A percentile compares a stretch with the other conserved stretches of the same genome.
Evolutionary conservation across 2,888 invertebrate species (phyloP).

Genomic region (Cosmia trapezina): DNA sequence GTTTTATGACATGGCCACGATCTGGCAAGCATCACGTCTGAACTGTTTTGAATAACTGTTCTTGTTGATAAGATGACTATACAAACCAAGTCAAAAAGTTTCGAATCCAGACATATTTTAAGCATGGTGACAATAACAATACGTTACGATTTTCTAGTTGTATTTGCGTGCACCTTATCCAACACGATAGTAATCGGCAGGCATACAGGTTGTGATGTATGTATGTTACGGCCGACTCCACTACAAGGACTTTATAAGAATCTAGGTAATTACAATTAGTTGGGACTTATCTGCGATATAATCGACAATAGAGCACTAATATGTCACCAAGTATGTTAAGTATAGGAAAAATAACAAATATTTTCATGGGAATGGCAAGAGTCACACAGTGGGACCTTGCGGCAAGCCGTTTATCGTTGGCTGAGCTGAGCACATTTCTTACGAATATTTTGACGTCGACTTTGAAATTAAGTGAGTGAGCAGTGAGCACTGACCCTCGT

Average conservation of each 20-base stretch:
- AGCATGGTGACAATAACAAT: conserved; percentile 10
- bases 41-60: conserved; percentile 27
- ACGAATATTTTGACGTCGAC: conserved; percentile 33
- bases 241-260: conserved; percentile 57
- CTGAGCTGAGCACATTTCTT: conserved; percentile 24
- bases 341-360: conserved; percentile 64
- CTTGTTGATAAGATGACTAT: not conserved
- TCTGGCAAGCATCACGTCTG: conserved; percentile 4
- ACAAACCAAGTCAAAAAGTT: not conserved
- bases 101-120: not conserved
- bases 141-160: conserved; percentile 29
- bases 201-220: conserved; percentile 35
- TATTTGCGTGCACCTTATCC: conserved; percentile 29
- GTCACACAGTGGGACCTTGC: conserved; percentile 54
- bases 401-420: conserved; percentile 20
- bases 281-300: conserved; percentile 46
- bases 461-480: conserved; percentile 40
- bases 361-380: conserved; percentile 71
- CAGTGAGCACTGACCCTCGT: conserved; percentile 57
- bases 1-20: conserved; percentile 27
- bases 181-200: conserved; percentile 35
- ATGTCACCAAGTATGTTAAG: conserved; percentile 54
- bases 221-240: conserved; percentile 40
- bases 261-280: conserved; percentile 61
- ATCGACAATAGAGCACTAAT: conserved; percentile 67